Conservation (phyloP, 2,888 invertebrate genomes). For the Agapostemon virescens region DNA sequence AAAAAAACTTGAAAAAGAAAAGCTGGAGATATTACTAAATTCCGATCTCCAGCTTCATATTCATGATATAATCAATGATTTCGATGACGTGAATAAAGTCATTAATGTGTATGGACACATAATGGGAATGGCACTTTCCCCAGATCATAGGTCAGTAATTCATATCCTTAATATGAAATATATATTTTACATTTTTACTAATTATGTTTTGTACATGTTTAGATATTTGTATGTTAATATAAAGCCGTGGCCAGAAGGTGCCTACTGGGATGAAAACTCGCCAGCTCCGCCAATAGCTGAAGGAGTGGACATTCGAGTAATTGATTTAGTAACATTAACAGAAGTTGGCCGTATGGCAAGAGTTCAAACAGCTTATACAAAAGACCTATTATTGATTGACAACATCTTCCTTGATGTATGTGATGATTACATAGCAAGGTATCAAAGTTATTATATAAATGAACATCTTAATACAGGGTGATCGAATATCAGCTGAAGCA, state of each 20-base stretch:
- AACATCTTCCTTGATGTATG: conserved; percentile 93
- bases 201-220: conserved; percentile 56
- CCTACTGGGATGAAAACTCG: conserved; percentile 57
- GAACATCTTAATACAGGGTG: conserved; percentile 1
- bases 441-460: conserved; percentile 53
- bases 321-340: conserved; percentile 88
- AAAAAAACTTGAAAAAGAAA: conserved; percentile 82
- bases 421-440: conserved; percentile 92
- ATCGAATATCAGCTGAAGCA: too few relatives aligned
- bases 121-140: conserved; percentile 92
- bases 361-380: conserved; percentile 91
- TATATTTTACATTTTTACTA: conserved; percentile 1
- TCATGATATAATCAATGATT: conserved; percentile 85
- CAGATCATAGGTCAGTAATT: conserved; percentile 84
- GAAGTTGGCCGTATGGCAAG: conserved; percentile 89
- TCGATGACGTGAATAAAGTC: conserved; percentile 89
- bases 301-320: conserved; percentile 93
- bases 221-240: conserved; percentile 91
- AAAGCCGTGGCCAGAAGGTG: conserved; percentile 90
- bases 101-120: conserved; percentile 93
- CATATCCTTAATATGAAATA: not conserved
- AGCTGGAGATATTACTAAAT: too few relatives aligned
- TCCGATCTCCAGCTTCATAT: too few relatives aligned
- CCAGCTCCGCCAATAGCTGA: conserved; percentile 91
- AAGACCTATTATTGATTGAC: conserved; percentile 90